Conservation (phyloP, 2,113 vertebrate species). For the Candoia aspera region DNA sequence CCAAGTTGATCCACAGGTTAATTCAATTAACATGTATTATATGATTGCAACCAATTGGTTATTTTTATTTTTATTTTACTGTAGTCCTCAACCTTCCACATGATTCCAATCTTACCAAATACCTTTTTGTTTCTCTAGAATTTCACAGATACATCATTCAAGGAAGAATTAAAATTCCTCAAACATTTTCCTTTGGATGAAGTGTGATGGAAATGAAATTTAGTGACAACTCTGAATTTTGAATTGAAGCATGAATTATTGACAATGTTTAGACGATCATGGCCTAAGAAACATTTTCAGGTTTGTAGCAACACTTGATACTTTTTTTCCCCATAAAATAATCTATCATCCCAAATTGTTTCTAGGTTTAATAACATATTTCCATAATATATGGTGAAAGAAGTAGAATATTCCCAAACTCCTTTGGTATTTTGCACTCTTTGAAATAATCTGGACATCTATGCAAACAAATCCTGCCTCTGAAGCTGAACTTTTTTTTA, state of each 20-base stretch:
- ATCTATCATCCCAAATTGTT: background rate
- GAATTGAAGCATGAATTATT: background rate
- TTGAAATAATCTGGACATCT: background rate
- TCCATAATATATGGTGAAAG: background rate
- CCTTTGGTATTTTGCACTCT: background rate
- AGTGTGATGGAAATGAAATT: background rate
- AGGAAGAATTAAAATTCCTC: background rate
- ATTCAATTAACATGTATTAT: background rate
- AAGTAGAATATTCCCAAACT: background rate
- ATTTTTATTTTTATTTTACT: background rate
- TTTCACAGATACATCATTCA: background rate
- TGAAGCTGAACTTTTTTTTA: background rate
- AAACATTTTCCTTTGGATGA: background rate
- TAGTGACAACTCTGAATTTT: background rate
- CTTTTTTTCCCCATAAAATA: background rate
- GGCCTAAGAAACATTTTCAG: background rate
- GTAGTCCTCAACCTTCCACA: background rate
- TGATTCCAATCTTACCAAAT: background rate
- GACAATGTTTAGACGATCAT: background rate
- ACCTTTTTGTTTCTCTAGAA: background rate
- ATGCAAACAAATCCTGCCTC: background rate
- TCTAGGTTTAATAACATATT: background rate
- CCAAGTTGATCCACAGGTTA: background rate
- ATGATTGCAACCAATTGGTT: background rate
- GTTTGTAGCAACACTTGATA: background rate